A percentile compares a stretch with the other conserved stretches of the same genome.
Conservation (phyloP, 2,113 vertebrate genomes). For the Fulica atra region DNA sequence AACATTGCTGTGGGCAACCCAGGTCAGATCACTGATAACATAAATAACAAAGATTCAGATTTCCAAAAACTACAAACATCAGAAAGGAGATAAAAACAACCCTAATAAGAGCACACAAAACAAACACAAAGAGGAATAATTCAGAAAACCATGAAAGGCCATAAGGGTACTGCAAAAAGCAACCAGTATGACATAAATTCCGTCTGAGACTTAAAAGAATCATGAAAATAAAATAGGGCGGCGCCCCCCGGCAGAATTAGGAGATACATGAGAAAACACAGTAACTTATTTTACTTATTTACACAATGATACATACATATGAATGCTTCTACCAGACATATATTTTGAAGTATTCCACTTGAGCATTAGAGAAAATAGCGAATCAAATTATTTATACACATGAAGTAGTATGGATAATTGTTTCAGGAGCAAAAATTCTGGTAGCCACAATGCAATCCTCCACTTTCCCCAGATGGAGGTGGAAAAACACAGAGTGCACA, state of each 20-base stretch:
- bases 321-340: neutral
- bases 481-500: neutral
- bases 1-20: slow-evolving; percentile 76
- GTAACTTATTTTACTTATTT: neutral
- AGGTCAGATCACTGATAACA: slow-evolving; percentile 78
- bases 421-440: neutral
- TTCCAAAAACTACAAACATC: slow-evolving; percentile 75
- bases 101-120: slow-evolving; percentile 70
- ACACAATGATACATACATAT: neutral
- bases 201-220: neutral
- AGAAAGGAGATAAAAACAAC: slow-evolving; percentile 69
- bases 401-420: neutral
- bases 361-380: neutral
- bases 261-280: neutral
- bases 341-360: neutral
- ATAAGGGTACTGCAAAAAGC: neutral
- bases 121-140: slow-evolving; percentile 68
- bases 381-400: neutral
- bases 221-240: neutral
- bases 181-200: neutral
- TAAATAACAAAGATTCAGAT: slow-evolving; percentile 80
- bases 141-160: slow-evolving; percentile 27
- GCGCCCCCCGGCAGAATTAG: too few relatives aligned
- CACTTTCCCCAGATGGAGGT: neutral
- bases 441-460: neutral